Evolutionary conservation across 1,140 invertebrate genomes (phyloP), one percentile per base, ranked within the genome.

Genomic region (roundworm (Caenorhabditis elegans)): DNA sequence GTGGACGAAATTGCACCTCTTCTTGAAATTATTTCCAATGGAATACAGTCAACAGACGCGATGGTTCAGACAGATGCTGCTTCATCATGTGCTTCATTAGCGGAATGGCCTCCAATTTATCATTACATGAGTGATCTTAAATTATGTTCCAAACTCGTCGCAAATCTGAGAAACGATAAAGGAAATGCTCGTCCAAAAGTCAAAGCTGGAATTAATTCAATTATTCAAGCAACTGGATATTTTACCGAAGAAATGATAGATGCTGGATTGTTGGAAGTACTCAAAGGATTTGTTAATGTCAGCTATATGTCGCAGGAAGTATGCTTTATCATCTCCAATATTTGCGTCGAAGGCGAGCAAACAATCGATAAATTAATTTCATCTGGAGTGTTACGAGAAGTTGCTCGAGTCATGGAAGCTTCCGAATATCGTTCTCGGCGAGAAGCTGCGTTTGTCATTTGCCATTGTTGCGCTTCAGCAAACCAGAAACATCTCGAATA

Each of bases 161-260:
- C 60, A 6, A 70, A 70, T 39, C 60, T 70, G 6, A 70, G 34
- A 5, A 70, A 70, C 17, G 60, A 70, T 11, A 70, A 70, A 22
- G 60, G 60, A 70, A 70, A 70, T 22, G 60, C 60, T 39, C 26
- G 60, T 17, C 60, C 60, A 0, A 70, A 70, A 70, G 60, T 70
- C 0, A 70, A 70, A 22, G 36, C 34, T 39, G 34, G 34, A 6
- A 70, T 70, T 6, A 70, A 34, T 22, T 70, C 28, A 3, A 70
- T 70, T 39, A 70, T 70, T 22, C 60, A 70, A 70, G 60, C 60
- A 6, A 70, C 60, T 22, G 26, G 60, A 3, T 70, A 70, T 70
- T 70, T 70, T n/a, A 70, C 60, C 10, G 60, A 70, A 28, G 60
- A 70, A 70, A 70, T 70, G 60, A 70, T 70, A 6, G 60, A 70